phyloP scores from a whole-genome alignment of 2,113 vertebrate genomes.

The Dromas ardeola region DNA sequence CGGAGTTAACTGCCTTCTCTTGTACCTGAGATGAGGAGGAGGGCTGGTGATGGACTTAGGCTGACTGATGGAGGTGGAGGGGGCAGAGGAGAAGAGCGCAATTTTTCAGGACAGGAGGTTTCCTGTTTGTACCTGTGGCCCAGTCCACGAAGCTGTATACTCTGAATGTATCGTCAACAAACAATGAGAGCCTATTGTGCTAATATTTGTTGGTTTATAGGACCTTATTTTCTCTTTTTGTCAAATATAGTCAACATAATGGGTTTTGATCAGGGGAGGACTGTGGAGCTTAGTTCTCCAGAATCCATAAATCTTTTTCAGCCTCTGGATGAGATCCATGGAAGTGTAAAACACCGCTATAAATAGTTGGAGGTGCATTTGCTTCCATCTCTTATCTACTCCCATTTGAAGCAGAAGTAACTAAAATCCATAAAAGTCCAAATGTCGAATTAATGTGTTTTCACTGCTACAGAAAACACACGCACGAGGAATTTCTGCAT shows the following conservation, averaged over 20 bases:
- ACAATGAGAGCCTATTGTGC: background rate
- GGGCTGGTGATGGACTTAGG: background rate
- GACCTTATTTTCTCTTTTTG: background rate
- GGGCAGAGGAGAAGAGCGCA: background rate
- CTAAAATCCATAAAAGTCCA: background rate
- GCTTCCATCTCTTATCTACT: background rate
- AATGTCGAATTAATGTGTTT: background rate
- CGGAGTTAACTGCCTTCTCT: background rate
- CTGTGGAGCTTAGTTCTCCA: background rate
- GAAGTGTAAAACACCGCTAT: background rate
- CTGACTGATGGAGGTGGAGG: background rate
- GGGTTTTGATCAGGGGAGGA: background rate
- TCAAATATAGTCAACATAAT: background rate
- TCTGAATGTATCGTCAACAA: background rate
- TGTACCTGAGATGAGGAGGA: background rate
- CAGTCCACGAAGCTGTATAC: background rate
- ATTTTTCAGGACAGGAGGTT: background rate
- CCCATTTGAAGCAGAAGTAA: background rate
- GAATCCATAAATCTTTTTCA: background rate
- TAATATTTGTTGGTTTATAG: background rate
- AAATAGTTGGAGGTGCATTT: background rate
- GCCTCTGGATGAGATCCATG: background rate
- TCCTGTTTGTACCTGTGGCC: background rate
- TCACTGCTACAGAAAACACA: background rate
- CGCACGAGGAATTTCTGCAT: fast-evolving